Conservation (phyloP, 2,113 vertebrate genomes). For the Menura novaehollandiae region DNA sequence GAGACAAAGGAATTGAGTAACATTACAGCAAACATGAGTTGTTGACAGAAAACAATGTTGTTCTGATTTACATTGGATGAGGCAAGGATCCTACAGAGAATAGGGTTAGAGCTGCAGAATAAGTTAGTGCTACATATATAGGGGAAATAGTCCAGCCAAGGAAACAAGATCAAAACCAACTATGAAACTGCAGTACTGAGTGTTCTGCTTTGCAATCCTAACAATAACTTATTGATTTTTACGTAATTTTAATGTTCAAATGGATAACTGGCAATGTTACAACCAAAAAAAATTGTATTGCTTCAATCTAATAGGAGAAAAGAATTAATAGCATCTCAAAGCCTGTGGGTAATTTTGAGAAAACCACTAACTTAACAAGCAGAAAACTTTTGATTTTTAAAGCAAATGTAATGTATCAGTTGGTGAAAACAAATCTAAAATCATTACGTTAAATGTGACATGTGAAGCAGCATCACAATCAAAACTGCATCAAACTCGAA, state of each 20-base stretch:
- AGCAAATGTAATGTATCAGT: not conserved
- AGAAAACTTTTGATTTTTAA: not conserved
- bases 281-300: not conserved
- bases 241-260: not conserved
- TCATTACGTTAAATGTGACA: not conserved
- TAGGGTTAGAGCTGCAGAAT: rapidly evolving
- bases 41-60: not conserved
- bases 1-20: not conserved
- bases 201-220: not conserved
- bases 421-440: not conserved
- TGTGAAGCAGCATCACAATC: not conserved
- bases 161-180: not conserved
- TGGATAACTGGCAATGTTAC: not conserved
- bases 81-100: not conserved
- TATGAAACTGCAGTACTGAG: not conserved
- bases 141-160: not conserved
- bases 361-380: not conserved
- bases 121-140: not conserved
- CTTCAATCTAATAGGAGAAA: not conserved
- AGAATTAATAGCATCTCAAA: not conserved
- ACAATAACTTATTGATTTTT: not conserved
- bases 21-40: not conserved
- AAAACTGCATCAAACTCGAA: slow-evolving; percentile 2
- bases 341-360: not conserved
- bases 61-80: not conserved